Evolutionary conservation across 2,113 vertebrate species (phyloP), one percentile per base, ranked within the genome.

Genomic region (Gnathonemus longibarbis): DNA sequence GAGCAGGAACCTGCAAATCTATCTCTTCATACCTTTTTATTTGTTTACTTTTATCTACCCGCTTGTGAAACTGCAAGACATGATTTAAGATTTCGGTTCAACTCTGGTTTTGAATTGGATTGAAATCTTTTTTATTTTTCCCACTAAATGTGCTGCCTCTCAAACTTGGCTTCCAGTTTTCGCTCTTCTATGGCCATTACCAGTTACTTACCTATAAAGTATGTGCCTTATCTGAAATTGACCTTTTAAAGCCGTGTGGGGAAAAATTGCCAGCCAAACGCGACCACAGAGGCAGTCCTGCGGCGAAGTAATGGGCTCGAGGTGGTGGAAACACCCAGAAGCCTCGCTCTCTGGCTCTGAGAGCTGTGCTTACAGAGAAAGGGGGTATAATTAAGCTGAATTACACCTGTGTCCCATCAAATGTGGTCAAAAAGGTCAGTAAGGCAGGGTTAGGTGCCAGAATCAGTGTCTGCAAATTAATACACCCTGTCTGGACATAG

Each of bases 221-320:
- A 50, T 31, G 50, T 15, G n/a, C 31, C 56, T 94, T 94, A 93
- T 94, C 93, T 94, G 89, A 92, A 93, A 94, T 88, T 90, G 90
- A 92, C 91, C 88, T 90, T 86, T 86, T 31, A 92, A 42, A 89
- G 39, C 84, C 31, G 2, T 49, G 46, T 52, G 56, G 52, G 48
- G 27, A 0, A 31, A 88, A 80, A 77, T 39, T 89, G 42, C 62
- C 27, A 45, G 88, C 31, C 53, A n/a, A 53, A 80, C 84, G 88
- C 19, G 39, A 70, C 87, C 90, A 46, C 91, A 66, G 89, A 89
- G 74, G 24, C 92, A 90, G 84, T 70, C 91, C 89, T 84, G 21
- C 91, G 70, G 27, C 88, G 58, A 83, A 56, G 17, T 52, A 89
- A 88, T 49, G 24, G 90, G 35, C 66, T 89, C 45, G 83, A 24